A percentile compares a stretch with the other conserved stretches of the same genome.
Evolutionary conservation across 2,797 vertebrate species (phyloP).

Genomic region (Toxotes lorentzi): DNA sequence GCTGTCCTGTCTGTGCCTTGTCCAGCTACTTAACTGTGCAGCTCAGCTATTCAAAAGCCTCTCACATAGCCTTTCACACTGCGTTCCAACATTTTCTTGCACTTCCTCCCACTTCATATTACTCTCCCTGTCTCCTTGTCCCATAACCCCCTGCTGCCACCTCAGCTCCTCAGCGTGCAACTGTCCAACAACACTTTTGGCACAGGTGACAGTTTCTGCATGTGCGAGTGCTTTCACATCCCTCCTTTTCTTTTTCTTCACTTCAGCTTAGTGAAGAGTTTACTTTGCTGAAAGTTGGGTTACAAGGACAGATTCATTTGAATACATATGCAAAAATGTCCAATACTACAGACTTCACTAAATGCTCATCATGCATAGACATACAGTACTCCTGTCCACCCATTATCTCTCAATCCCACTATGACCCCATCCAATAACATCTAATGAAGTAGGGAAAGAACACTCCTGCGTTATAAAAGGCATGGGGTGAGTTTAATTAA

Average conservation of each 20-base stretch:
- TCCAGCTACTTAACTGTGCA: constrained; percentile 69
- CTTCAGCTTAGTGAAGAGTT: background rate
- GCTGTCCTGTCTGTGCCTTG: constrained; percentile 63
- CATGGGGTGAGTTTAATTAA: constrained; percentile 86
- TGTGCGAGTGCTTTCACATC: background rate
- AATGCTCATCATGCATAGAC: constrained; percentile 43
- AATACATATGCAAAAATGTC: constrained; percentile 11
- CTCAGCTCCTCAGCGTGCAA: constrained; percentile 30
- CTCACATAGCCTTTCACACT: constrained; percentile 64
- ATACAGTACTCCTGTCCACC: constrained; percentile 17
- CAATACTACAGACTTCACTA: constrained; percentile 19
- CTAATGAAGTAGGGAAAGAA: constrained; percentile 68
- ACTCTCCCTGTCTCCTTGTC: constrained; percentile 30
- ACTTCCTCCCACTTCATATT: constrained; percentile 48
- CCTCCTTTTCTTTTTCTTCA: background rate
- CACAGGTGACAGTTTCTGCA: constrained; percentile 22
- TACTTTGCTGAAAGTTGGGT: background rate
- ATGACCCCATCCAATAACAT: constrained; percentile 59
- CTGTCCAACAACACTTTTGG: constrained; percentile 38
- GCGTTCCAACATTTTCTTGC: constrained; percentile 39
- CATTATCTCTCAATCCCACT: constrained; percentile 43
- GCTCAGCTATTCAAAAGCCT: constrained; percentile 68
- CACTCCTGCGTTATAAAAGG: constrained; percentile 73
- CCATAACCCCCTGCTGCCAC: constrained; percentile 38
- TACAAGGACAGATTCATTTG: background rate